Conservation (phyloP, 2,113 vertebrate genomes). For the Fulmarus glacialis region DNA sequence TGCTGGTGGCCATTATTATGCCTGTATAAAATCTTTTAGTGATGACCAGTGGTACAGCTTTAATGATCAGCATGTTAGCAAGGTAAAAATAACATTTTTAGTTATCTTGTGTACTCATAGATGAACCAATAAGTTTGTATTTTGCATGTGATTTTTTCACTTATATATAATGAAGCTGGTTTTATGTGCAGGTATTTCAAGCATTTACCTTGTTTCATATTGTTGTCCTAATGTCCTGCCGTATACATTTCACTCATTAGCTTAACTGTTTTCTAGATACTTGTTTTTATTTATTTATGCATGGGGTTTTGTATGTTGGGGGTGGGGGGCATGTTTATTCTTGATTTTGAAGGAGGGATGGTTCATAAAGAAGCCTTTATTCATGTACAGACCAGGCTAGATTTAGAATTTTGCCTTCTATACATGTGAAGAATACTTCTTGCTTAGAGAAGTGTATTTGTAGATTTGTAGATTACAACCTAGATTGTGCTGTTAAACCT, state of each 20-base stretch:
- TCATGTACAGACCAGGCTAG: background rate
- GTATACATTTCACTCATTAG: background rate
- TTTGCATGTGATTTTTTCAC: background rate
- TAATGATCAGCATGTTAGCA: conserved; percentile 99
- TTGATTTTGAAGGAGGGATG: background rate
- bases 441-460: background rate
- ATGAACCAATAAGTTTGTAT: background rate
- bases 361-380: background rate
- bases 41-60: conserved; percentile 99
- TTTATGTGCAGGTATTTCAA: background rate
- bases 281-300: background rate
- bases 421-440: background rate
- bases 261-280: background rate
- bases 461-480: background rate
- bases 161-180: background rate
- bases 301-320: background rate
- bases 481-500: background rate
- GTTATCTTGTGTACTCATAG: background rate
- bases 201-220: background rate
- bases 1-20: conserved; percentile 98
- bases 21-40: conserved; percentile 97
- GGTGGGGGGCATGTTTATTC: background rate
- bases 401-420: background rate
- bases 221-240: background rate
- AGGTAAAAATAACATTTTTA: conserved; percentile 78